A percentile compares a stretch with the other conserved stretches of the same genome.
Evolutionary conservation across 2,888 invertebrate species (phyloP).

Genomic region (Parochlus steinenii): DNA sequence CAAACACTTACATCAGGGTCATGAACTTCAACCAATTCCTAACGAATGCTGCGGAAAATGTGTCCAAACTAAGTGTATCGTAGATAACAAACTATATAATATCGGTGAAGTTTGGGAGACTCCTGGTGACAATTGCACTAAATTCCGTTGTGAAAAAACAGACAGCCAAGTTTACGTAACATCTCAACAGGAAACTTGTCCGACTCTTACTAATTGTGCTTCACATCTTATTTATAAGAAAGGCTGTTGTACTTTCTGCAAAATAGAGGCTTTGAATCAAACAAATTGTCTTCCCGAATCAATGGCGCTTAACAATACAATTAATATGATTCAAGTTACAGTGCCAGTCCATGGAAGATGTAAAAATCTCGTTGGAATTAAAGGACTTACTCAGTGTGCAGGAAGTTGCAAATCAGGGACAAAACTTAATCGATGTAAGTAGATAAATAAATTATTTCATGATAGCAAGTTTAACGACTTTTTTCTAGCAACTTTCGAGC

Average conservation of each 20-base stretch:
- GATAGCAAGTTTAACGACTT: too few relatives aligned
- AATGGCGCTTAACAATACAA: conserved; percentile 35
- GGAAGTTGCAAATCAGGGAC: conserved; percentile 55
- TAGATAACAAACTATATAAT: conserved; percentile 32
- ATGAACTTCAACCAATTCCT: conserved; percentile 31
- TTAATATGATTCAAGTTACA: conserved; percentile 37
- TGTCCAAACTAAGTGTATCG: conserved; percentile 37
- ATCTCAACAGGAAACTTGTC: conserved; percentile 39
- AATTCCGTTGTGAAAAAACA: conserved; percentile 35
- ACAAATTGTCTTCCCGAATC: conserved; percentile 38
- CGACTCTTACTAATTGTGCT: conserved; percentile 42
- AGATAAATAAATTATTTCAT: too few relatives aligned
- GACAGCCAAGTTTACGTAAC: conserved; percentile 36
- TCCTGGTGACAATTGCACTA: conserved; percentile 47
- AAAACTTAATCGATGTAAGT: conserved; percentile 45
- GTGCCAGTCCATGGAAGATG: conserved; percentile 41
- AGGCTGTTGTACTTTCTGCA: conserved; percentile 54
- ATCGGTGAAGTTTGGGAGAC: conserved; percentile 42
- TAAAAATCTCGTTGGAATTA: conserved; percentile 40
- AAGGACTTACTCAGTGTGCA: conserved; percentile 48
- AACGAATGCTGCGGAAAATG: conserved; percentile 48
- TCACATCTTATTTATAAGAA: conserved; percentile 36
- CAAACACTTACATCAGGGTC: conserved; percentile 33
- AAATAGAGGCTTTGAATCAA: conserved; percentile 31
- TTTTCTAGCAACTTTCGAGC: conserved; percentile 34